Conservation (phyloP, 1,140 invertebrate genomes). For the Macrotrachela quadricornifera region DNA sequence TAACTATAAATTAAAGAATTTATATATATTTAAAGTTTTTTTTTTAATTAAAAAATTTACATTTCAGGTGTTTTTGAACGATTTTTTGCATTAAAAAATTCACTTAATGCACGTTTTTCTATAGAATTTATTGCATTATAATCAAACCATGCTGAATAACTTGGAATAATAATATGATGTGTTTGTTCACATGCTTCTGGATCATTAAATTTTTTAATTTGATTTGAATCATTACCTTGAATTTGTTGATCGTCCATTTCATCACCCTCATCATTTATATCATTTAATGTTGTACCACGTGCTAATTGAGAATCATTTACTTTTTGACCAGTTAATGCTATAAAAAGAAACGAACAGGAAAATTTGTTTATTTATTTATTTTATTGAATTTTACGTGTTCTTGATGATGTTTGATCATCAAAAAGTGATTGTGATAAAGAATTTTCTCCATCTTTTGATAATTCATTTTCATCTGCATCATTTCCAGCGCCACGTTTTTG, state of each 20-base stretch:
- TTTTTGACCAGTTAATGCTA: conserved; percentile 35
- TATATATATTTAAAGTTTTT: background rate
- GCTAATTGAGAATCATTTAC: conserved; percentile 50
- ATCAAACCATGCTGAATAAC: conserved; percentile 97
- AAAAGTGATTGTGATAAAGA: background rate
- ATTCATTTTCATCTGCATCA: background rate
- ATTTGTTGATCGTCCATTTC: conserved; percentile 24
- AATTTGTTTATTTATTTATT: background rate
- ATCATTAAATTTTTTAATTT: conserved; percentile 41
- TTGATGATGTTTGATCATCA: conserved; percentile 29
- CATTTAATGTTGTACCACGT: conserved; percentile 49
- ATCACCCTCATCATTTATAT: conserved; percentile 45
- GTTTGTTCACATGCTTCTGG: conserved; percentile 43
- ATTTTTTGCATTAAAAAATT: conserved; percentile 96
- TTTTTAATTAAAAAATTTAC: conserved; percentile 24
- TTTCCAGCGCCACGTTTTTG: no score
- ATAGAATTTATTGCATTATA: conserved; percentile 92
- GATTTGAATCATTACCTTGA: conserved; percentile 39
- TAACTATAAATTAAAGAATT: conserved; percentile 36
- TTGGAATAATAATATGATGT: conserved; percentile 94
- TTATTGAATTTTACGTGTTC: conserved; percentile 31
- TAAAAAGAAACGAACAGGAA: conserved; percentile 10
- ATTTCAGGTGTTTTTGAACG: conserved; percentile 92
- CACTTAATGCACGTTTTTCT: conserved; percentile 80
- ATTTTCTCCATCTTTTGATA: background rate